These are phyloP conservation scores for Drosophila simulans DNA, from an alignment of 1,140 invertebrate genomes.

Conservation along the genomic window DNA sequence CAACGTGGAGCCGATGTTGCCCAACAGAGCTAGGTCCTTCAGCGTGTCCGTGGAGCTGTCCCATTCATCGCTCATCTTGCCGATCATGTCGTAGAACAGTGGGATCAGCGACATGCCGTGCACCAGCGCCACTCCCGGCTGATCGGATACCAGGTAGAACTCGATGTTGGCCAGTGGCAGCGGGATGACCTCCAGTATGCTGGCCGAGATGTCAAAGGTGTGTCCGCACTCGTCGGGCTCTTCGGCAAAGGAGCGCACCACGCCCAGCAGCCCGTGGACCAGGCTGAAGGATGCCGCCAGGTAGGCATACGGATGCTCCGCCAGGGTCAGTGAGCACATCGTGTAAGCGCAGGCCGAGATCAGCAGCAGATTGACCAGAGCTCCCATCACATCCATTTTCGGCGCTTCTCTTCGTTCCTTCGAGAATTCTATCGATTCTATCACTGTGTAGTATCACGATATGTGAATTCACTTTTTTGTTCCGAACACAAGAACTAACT, in stretches of 20 bases:
- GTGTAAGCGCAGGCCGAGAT: constrained; percentile 47
- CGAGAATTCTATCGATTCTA: neutral
- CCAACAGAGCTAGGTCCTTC: constrained; percentile 62
- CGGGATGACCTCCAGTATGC: constrained; percentile 46
- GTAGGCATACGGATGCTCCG: constrained; percentile 57
- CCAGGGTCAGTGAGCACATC: constrained; percentile 27
- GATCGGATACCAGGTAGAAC: constrained; percentile 40
- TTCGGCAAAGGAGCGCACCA: constrained; percentile 17
- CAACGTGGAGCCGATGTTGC: constrained; percentile 51
- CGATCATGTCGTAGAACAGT: constrained; percentile 60
- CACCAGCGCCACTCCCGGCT: constrained; percentile 29
- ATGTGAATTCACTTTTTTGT: neutral
- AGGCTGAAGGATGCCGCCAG: constrained; percentile 56
- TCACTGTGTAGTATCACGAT: constrained; percentile 1
- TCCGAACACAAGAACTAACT: neutral
- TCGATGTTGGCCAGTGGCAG: constrained; percentile 60
- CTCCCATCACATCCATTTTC: constrained; percentile 18
- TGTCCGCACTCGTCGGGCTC: constrained; percentile 36
- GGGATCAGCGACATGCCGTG: constrained; percentile 58
- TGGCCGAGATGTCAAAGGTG: constrained; percentile 29
- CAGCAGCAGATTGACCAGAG: constrained; percentile 32
- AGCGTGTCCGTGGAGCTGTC: constrained; percentile 42
- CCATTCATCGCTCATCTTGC: constrained; percentile 50
- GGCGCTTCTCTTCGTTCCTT: no score
- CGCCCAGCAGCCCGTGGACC: constrained; percentile 54